Percentiles rank a stretch among this genome's conserved stretches.
Evolutionary conservation across 1,140 invertebrate genomes (phyloP).

Genomic region (Caenorhabditis elegans): WBcel235 BX284605.5:8461501-8462000

Average conservation of each 20-base stretch:
- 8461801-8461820: constrained; percentile 29
- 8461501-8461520: constrained; percentile 7
- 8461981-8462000: constrained; percentile 44
- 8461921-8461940: constrained; percentile 41
- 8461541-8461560: not conserved
- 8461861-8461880: not conserved
- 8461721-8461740: not conserved
- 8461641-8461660: constrained; percentile 18
- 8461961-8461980: constrained; percentile 36
- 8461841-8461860: constrained; percentile 33
- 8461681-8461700: not conserved
- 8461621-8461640: constrained; percentile 15
- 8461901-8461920: constrained; percentile 29
- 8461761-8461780: constrained; percentile 35
- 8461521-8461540: not conserved
- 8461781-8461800: constrained; percentile 37
- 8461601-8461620: not conserved
- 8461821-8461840: constrained; percentile 31
- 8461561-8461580: not conserved
- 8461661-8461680: not conserved
- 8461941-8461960: constrained; percentile 36
- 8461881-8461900: too few relatives aligned
- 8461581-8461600: constrained; percentile 13
- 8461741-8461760: not conserved
- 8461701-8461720: not conserved